Evolutionary conservation across 2,888 invertebrate species (phyloP).

Genomic region (Brachypterus glaber): DNA sequence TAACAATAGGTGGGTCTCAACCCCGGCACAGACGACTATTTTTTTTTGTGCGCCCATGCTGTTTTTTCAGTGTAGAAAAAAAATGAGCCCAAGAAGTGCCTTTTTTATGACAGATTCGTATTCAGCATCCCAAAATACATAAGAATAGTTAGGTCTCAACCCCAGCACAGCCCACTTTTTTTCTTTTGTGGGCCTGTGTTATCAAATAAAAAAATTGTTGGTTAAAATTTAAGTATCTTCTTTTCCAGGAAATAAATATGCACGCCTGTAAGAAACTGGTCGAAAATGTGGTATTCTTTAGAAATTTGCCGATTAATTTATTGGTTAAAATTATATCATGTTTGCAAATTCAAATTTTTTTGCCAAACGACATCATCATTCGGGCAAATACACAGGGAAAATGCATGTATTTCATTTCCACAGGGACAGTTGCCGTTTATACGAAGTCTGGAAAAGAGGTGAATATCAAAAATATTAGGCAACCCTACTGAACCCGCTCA

Average conservation of each 20-base stretch:
- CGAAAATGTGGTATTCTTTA: conserved; percentile 47
- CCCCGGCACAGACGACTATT: no score
- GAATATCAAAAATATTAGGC: no score
- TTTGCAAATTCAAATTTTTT: conserved; percentile 42
- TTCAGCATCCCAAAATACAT: no score
- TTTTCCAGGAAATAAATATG: conserved; percentile 44
- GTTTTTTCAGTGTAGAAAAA: no score
- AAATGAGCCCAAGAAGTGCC: no score
- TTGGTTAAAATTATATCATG: conserved; percentile 44
- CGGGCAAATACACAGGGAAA: conserved; percentile 43
- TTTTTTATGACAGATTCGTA: no score
- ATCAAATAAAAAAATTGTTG: conserved; percentile 2
- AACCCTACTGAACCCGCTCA: no score
- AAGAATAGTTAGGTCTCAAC: no score
- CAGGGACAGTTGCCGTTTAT: conserved; percentile 47
- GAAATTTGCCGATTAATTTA: conserved; percentile 42
- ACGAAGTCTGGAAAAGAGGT: conserved; percentile 42
- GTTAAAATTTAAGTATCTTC: conserved; percentile 4
- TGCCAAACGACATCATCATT: conserved; percentile 47
- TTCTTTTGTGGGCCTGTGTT: no score
- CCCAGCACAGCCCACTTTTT: no score
- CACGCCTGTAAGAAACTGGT: conserved; percentile 46
- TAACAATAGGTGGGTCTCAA: no score
- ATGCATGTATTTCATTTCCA: conserved; percentile 50
- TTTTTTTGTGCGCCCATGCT: no score